Evolutionary conservation across 2,888 invertebrate species (phyloP).

Genomic region (Amphipoea oculea): DNA sequence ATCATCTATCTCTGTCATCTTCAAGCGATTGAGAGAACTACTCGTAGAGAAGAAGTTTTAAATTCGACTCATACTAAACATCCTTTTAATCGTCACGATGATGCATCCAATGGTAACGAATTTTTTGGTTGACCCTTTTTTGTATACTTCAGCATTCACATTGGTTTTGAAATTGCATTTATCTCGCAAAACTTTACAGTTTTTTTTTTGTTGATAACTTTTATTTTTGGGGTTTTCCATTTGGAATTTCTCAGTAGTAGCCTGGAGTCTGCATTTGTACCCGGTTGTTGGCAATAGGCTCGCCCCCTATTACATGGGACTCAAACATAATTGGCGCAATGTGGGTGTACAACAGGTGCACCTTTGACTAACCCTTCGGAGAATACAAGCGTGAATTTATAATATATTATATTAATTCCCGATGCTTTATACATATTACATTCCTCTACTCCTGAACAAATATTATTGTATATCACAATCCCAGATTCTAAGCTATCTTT

Average conservation of each 20-base stretch:
- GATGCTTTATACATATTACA: neutral
- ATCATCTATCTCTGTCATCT: neutral
- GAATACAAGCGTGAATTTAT: neutral
- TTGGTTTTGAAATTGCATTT: slow-evolving; percentile 13
- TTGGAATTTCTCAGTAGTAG: neutral
- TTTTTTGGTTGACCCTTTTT: slow-evolving; percentile 3
- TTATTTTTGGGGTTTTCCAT: neutral
- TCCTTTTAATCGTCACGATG: neutral
- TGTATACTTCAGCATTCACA: neutral
- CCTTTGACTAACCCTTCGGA: neutral
- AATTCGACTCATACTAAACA: neutral
- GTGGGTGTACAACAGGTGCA: too few relatives aligned
- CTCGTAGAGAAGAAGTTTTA: too few relatives aligned
- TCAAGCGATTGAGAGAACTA: neutral
- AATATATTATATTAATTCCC: neutral
- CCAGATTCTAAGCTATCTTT: neutral
- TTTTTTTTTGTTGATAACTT: neutral
- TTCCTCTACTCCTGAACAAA: neutral
- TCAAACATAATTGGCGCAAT: too few relatives aligned
- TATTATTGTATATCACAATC: neutral
- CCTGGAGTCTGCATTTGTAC: too few relatives aligned
- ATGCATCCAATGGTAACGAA: neutral
- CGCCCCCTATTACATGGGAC: neutral
- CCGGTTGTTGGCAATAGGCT: neutral
- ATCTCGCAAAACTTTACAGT: neutral